Evolutionary conservation across 2,888 invertebrate genomes (phyloP).

Genomic region (Iphiclides podalirius): DNA sequence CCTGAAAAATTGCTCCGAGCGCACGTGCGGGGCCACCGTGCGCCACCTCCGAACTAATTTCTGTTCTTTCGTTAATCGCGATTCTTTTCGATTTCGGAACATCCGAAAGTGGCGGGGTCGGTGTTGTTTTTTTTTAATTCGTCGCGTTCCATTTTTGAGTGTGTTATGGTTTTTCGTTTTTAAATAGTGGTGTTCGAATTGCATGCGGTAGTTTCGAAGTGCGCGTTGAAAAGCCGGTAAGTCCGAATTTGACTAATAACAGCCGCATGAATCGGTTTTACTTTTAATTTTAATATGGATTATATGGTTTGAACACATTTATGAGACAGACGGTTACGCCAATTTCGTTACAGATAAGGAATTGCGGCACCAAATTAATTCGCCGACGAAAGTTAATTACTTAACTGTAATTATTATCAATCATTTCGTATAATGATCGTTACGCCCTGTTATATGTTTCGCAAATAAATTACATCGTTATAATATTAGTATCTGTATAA

Average conservation of each 20-base stretch:
- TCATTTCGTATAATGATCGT: slow-evolving; percentile 4
- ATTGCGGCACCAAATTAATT: too few relatives aligned
- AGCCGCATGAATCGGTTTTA: too few relatives aligned
- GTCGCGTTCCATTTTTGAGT: slow-evolving; percentile 9
- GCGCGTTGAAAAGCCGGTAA: slow-evolving; percentile 15
- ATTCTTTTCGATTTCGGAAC: too few relatives aligned
- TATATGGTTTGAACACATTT: too few relatives aligned
- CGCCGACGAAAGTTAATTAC: slow-evolving; percentile 6
- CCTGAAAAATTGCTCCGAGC: slow-evolving; percentile 56
- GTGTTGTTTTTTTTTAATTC: slow-evolving; percentile 15
- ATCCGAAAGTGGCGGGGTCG: slow-evolving; percentile 18
- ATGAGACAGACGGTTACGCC: too few relatives aligned
- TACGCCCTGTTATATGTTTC: slow-evolving; percentile 5
- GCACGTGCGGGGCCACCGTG: slow-evolving; percentile 62
- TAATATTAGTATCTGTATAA: too few relatives aligned
- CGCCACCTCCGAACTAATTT: slow-evolving; percentile 35
- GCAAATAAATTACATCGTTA: background rate
- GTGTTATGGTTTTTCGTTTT: too few relatives aligned
- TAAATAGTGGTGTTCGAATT: too few relatives aligned
- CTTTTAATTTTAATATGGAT: too few relatives aligned
- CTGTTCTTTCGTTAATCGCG: too few relatives aligned
- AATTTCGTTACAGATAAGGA: too few relatives aligned
- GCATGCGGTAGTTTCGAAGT: background rate
- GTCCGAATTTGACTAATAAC: slow-evolving; percentile 4
- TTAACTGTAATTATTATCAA: slow-evolving; percentile 3